Conservation (phyloP, 2,888 invertebrate species). For the Labia minor region DNA sequence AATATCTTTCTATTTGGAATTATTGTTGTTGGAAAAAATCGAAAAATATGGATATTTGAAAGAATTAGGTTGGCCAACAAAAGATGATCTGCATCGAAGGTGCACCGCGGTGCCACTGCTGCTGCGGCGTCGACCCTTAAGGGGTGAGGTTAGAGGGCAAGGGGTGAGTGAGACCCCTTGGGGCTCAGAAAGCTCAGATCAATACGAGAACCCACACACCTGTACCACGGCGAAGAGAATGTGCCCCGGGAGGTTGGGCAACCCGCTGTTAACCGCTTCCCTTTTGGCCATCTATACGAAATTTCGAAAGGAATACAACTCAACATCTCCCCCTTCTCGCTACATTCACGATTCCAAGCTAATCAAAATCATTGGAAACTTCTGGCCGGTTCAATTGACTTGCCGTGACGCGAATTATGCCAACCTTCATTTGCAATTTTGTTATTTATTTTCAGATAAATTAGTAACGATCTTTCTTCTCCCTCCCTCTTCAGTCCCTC, state of each 20-base stretch:
- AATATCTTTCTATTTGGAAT: too few species aligned
- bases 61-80: too few species aligned
- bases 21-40: too few species aligned
- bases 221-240: neutral
- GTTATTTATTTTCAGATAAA: neutral
- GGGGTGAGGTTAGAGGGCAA: neutral
- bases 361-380: too few species aligned
- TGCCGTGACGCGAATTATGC: neutral
- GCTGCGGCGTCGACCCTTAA: neutral
- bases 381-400: neutral
- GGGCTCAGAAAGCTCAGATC: conserved; percentile 8
- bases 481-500: too few species aligned
- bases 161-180: neutral
- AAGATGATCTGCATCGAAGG: too few species aligned
- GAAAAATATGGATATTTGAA: too few species aligned
- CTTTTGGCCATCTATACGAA: too few species aligned
- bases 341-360: too few species aligned
- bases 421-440: neutral
- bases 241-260: neutral
- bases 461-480: neutral
- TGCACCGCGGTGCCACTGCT: neutral
- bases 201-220: conserved; percentile 3
- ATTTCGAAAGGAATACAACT: too few species aligned
- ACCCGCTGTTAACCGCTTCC: neutral
- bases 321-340: too few species aligned